These are phyloP conservation scores for Labrus mixtus DNA, from an alignment of 2,113 vertebrate species.

Conservation along the genomic window DNA sequence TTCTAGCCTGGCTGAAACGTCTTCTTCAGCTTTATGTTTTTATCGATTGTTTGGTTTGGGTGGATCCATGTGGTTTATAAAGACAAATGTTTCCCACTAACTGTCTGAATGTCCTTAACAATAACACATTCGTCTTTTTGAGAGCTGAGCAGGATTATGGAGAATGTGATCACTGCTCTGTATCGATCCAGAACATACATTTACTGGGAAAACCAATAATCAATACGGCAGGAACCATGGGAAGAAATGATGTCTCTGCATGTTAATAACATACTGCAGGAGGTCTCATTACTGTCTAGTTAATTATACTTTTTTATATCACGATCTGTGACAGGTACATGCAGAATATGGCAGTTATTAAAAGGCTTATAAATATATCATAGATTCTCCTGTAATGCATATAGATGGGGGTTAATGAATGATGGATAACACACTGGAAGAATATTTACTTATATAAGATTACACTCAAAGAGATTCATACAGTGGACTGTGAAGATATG, in stretches of 20 bases:
- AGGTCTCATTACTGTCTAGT: background rate
- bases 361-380: too few relatives aligned
- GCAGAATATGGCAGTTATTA: too few relatives aligned
- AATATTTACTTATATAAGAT: too few relatives aligned
- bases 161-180: constrained; percentile 79
- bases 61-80: constrained; percentile 69
- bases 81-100: constrained; percentile 82
- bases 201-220: constrained; percentile 49
- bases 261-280: background rate
- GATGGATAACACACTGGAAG: too few relatives aligned
- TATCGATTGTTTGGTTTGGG: constrained; percentile 52
- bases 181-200: constrained; percentile 72
- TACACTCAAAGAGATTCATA: too few relatives aligned
- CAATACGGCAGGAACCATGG: constrained; percentile 28
- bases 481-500: too few relatives aligned
- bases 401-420: too few relatives aligned
- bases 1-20: constrained; percentile 18
- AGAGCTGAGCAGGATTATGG: constrained; percentile 85
- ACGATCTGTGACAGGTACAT: background rate
- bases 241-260: background rate
- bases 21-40: constrained; percentile 33
- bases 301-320: background rate
- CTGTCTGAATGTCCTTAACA: constrained; percentile 77
- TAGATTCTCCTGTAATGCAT: too few relatives aligned
- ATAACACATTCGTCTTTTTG: constrained; percentile 84